Conservation (phyloP, 2,888 invertebrate species). For the Xylota segnis region DNA sequence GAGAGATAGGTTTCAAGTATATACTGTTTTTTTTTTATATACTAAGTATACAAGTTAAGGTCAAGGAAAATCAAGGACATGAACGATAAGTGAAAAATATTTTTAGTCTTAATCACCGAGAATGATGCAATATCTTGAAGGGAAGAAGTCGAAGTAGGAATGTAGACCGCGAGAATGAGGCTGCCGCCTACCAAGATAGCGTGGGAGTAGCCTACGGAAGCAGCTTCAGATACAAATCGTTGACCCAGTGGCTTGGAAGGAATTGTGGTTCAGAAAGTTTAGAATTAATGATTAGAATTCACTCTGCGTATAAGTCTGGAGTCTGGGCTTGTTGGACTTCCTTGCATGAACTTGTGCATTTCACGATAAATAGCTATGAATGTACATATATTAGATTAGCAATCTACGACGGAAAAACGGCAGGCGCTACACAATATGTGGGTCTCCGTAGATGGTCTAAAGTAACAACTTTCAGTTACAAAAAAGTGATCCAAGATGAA, state of each 20-base stretch:
- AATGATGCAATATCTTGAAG: constrained; percentile 7
- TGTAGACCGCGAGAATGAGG: constrained; percentile 5
- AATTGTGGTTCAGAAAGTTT: background rate
- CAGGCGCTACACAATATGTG: constrained; percentile 4
- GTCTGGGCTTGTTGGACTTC: background rate
- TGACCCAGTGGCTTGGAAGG: background rate
- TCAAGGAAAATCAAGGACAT: constrained; percentile 33
- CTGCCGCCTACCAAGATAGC: background rate
- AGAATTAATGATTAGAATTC: background rate
- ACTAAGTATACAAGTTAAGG: constrained; percentile 35
- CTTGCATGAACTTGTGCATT: constrained; percentile 22
- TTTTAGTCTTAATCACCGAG: background rate
- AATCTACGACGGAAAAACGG: constrained; percentile 61
- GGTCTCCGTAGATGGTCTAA: background rate
- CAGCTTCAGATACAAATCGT: background rate
- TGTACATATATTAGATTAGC: constrained; percentile 26
- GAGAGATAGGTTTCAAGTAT: constrained; percentile 4
- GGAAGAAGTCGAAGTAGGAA: constrained; percentile 2
- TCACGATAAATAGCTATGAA: constrained; percentile 16
- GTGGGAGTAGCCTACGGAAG: background rate
- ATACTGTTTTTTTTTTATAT: background rate
- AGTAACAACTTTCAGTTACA: constrained; percentile 16
- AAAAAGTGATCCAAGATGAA: constrained; percentile 44
- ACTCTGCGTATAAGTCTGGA: background rate
- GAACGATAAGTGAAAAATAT: background rate